A percentile compares a stretch with the other conserved stretches of the same genome.
Conservation (phyloP, 1,140 invertebrate species). For the Pseudobourletiella spinata region DNA sequence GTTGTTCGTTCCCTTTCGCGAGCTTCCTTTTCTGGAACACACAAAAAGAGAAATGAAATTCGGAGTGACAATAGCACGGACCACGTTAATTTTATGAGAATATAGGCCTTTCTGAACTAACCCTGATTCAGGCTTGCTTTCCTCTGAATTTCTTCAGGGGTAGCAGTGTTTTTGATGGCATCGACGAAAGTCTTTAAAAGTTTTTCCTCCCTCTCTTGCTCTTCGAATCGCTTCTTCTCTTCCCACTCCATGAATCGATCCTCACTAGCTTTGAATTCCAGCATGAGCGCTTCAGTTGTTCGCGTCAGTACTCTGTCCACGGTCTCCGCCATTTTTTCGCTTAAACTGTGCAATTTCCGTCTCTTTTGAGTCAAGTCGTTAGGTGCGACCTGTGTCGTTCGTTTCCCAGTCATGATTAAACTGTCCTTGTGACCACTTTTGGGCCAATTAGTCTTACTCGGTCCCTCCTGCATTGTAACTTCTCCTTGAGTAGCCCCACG, state of each 20-base stretch:
- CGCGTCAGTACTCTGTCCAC: conserved; percentile 3
- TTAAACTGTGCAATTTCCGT: background rate
- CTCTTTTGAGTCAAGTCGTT: conserved; percentile 7
- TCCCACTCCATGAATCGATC: conserved; percentile 5
- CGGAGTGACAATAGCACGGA: no score
- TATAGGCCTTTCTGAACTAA: no score
- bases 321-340: conserved; percentile 16
- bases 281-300: background rate
- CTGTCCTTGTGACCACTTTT: no score
- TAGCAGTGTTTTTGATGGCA: background rate
- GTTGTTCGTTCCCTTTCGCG: background rate
- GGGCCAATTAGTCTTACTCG: no score
- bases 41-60: no score
- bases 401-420: no score
- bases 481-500: no score
- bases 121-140: no score
- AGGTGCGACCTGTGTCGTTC: no score
- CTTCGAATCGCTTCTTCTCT: conserved; percentile 5
- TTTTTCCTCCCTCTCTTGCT: conserved; percentile 2
- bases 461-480: no score
- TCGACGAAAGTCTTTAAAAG: background rate
- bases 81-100: no score
- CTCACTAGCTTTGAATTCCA: conserved; percentile 9
- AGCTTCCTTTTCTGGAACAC: background rate
- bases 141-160: no score